Evolutionary conservation across 2,113 vertebrate species (phyloP).

Genomic region (Gnathonemus echidnorhynchus): DNA sequence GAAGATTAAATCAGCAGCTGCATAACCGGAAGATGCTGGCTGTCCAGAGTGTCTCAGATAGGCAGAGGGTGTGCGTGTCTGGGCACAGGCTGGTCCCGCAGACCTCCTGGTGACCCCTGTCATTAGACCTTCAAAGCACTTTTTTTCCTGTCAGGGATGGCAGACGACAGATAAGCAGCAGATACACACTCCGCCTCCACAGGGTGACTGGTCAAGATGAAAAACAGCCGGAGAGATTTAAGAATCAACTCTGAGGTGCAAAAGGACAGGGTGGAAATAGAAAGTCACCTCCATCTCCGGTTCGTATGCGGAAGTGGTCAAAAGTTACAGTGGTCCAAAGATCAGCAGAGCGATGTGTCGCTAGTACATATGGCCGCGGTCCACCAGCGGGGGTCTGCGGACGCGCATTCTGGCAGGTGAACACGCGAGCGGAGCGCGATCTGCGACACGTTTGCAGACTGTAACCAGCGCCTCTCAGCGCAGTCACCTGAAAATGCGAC

Average conservation of each 20-base stretch:
- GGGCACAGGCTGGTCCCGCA: background rate
- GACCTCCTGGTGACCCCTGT: background rate
- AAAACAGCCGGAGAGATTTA: background rate
- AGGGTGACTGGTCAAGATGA: background rate
- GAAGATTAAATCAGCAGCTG: background rate
- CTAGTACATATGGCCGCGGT: background rate
- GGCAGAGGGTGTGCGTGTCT: background rate
- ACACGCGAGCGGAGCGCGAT: background rate
- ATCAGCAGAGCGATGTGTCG: background rate
- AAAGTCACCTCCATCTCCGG: background rate
- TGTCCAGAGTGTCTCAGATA: background rate
- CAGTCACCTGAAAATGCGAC: background rate
- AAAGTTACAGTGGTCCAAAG: background rate
- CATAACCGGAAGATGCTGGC: background rate
- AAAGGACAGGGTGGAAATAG: background rate
- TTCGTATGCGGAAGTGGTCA: background rate
- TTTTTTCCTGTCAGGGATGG: background rate
- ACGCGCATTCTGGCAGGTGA: background rate
- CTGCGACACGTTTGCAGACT: background rate
- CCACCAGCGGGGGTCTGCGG: background rate
- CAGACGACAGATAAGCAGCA: background rate
- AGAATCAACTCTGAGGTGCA: background rate
- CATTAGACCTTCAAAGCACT: background rate
- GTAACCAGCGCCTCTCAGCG: background rate
- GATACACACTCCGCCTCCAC: background rate